Percentiles rank a stretch among this genome's conserved stretches.
Conservation (phyloP, 2,888 invertebrate species). For the Flexamia atlantica region DNA sequence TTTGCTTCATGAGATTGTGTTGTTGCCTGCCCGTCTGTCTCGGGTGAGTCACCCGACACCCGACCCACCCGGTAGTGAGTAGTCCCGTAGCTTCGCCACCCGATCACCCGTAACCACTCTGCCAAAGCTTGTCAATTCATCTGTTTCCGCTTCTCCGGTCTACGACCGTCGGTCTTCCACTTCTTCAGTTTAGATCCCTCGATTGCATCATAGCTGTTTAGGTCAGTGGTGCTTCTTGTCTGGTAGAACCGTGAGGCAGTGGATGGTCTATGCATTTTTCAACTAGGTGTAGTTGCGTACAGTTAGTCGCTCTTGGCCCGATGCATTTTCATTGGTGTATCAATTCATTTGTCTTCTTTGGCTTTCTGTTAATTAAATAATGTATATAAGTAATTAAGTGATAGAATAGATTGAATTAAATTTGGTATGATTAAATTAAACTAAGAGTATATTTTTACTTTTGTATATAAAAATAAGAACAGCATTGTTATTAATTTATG, state of each 20-base stretch:
- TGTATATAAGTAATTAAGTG: constrained; percentile 14
- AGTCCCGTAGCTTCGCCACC: constrained; percentile 51
- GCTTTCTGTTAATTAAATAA: constrained; percentile 36
- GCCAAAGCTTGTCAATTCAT: constrained; percentile 38
- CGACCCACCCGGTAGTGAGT: constrained; percentile 47
- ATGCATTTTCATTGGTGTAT: constrained; percentile 44
- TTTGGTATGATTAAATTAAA: neutral
- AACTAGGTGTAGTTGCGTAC: constrained; percentile 50
- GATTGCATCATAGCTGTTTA: constrained; percentile 25
- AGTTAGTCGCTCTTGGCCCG: constrained; percentile 16
- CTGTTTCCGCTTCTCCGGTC: constrained; percentile 23
- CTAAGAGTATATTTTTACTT: neutral
- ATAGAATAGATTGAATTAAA: neutral
- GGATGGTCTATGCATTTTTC: constrained; percentile 3
- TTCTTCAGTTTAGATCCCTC: constrained; percentile 40
- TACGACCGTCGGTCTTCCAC: constrained; percentile 30
- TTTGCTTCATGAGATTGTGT: constrained; percentile 47
- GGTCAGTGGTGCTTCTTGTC: constrained; percentile 19
- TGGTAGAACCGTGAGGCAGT: constrained; percentile 24
- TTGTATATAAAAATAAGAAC: neutral
- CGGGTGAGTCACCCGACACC: constrained; percentile 32
- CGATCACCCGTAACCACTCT: constrained; percentile 21
- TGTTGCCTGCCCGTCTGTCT: constrained; percentile 36
- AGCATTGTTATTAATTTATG: neutral
- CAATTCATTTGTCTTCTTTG: constrained; percentile 39